Evolutionary conservation across 2,113 vertebrate genomes (phyloP).

Genomic region (Dipodomys stephensi): DNA sequence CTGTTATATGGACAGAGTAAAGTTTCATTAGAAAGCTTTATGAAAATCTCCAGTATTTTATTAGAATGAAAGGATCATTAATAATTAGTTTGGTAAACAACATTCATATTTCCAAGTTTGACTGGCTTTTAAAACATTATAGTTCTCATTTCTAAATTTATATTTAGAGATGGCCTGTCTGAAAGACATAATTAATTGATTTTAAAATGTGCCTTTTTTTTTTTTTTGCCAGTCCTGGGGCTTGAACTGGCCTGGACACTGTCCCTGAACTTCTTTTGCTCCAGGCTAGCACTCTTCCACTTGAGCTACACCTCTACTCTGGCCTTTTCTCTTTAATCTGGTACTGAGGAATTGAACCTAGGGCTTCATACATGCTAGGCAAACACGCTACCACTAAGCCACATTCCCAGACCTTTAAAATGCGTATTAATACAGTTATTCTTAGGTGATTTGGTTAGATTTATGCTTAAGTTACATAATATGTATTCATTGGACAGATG

Average conservation of each 20-base stretch:
- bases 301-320: too few species aligned
- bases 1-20: background rate
- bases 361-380: too few species aligned
- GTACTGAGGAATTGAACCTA: too few species aligned
- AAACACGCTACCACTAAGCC: too few species aligned
- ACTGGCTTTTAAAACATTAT: conserved; percentile 36
- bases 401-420: too few species aligned
- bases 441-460: background rate
- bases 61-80: conserved; percentile 43
- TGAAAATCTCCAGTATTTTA: background rate
- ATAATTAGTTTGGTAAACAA: conserved; percentile 12
- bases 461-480: background rate
- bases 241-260: too few species aligned
- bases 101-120: background rate
- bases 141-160: conserved; percentile 31
- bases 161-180: background rate
- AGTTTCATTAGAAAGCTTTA: conserved; percentile 6
- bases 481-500: background rate
- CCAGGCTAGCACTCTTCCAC: too few species aligned
- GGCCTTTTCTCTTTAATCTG: too few species aligned
- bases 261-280: too few species aligned
- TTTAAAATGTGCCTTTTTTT: conserved; percentile 26
- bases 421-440: background rate
- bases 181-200: background rate
- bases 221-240: background rate